phyloP scores from a whole-genome alignment of 2,113 vertebrate species.

The Actinemys pallida region DNA sequence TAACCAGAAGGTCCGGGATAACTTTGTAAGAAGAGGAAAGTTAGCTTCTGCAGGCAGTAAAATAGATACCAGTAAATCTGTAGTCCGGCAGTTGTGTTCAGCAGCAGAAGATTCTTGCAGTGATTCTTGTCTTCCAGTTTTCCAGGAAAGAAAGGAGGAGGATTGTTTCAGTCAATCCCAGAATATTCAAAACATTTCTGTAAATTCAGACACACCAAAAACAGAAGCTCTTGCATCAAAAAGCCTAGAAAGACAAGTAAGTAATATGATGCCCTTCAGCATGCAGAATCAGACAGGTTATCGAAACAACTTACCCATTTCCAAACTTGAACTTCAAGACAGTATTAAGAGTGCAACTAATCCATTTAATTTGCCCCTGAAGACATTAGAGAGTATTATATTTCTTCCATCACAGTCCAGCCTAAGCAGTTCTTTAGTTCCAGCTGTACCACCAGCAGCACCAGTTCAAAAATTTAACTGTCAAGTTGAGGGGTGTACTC shows the following conservation, averaged over 20 bases:
- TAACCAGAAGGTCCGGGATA: constrained; percentile 74
- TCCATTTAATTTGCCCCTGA: constrained; percentile 80
- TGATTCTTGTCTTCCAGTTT: constrained; percentile 73
- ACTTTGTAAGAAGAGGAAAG: constrained; percentile 74
- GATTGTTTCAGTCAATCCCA: constrained; percentile 62
- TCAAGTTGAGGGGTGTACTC: constrained; percentile 88
- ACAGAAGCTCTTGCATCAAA: constrained; percentile 73
- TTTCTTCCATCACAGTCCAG: constrained; percentile 73
- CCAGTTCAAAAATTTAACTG: constrained; percentile 87
- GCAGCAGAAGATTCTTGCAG: constrained; percentile 52
- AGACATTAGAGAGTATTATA: constrained; percentile 79
- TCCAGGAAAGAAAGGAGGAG: constrained; percentile 76
- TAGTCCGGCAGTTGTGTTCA: constrained; percentile 47
- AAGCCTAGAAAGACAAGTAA: constrained; percentile 78
- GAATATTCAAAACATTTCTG: constrained; percentile 63
- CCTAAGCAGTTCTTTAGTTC: constrained; percentile 68
- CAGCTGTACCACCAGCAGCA: constrained; percentile 70
- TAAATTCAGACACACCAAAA: constrained; percentile 76
- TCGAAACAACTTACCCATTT: constrained; percentile 71
- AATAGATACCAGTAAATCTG: constrained; percentile 45
- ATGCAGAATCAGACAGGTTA: constrained; percentile 73
- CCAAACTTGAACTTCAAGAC: constrained; percentile 80
- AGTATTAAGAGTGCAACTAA: constrained; percentile 74
- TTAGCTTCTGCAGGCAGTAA: constrained; percentile 35
- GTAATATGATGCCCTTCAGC: constrained; percentile 72